Base-by-base conservation (phyloP, 2,113 vertebrate genomes). In the Ascaphus truei region DNA sequence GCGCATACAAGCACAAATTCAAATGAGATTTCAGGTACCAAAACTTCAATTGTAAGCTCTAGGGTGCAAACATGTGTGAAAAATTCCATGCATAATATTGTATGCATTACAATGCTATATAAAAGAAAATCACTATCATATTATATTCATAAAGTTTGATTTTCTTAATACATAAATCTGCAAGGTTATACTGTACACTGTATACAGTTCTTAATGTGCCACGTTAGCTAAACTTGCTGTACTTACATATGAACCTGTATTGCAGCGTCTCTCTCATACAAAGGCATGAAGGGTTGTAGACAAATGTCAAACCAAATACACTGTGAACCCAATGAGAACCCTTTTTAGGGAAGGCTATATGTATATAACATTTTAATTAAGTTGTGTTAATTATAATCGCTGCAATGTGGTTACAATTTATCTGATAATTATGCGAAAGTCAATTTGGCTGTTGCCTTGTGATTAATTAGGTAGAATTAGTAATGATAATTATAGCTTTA, bases 381-480 rank as follows among this genome's bases (percentile, higher is more conserved):
- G 87, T 87, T 84, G 81, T 86, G 89, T 91, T 91, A 91, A 92
- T 92, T 92, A 91, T 88, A 88, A 90, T 90, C 87, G 89, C 89
- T 90, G 88, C 86, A 87, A 90, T 90, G 90, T 88, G 87, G 87
- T 89, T 91, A 91, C 85, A 84, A 85, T 83, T 91, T 90, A 92
- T 91, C 89, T 88, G 88, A 89, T 92, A 89, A 92, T 90, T 89
- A 90, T 88, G 88, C 86, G 88, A 89, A 92, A 90, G 87, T 85
- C 85, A 89, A 91, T 90, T 90, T 90, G 86, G 84, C 87, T 90
- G 85, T 86, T 91, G 88, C 86, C 83, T 89, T 89, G 84, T 86
- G 86, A 89, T 88, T 90, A 92, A 92, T 92, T 92, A 90, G 89
- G 89, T 88, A 82, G 86, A 88, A 92, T 91, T 91, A 90, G 90